Evolutionary conservation across 2,888 invertebrate species (phyloP).

Genomic region (Deilephila elpenor): DNA sequence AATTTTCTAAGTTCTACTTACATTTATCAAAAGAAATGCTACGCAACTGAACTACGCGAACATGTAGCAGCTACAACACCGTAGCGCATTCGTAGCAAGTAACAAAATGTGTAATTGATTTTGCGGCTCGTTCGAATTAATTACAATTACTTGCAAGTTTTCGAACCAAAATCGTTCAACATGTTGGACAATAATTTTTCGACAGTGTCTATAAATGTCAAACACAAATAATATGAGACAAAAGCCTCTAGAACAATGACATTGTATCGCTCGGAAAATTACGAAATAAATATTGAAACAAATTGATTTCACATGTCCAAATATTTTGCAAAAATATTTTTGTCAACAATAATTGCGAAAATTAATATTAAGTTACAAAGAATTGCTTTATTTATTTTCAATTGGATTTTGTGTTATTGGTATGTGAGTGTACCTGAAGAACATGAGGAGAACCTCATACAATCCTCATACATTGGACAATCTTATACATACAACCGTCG

Average conservation of each 20-base stretch:
- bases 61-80: not conserved
- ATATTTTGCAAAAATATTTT: too few relatives aligned
- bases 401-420: too few relatives aligned
- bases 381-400: too few relatives aligned
- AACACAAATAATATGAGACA: not conserved
- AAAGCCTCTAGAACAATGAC: not conserved
- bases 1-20: not conserved
- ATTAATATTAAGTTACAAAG: too few relatives aligned
- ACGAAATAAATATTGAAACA: not conserved
- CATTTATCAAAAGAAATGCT: not conserved
- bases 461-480: too few relatives aligned
- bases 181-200: too few relatives aligned
- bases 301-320: not conserved
- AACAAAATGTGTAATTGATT: not conserved
- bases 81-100: slow-evolving; percentile 7
- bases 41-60: not conserved
- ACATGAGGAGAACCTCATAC: too few relatives aligned
- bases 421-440: too few relatives aligned
- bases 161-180: too few relatives aligned
- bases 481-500: too few relatives aligned
- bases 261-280: not conserved
- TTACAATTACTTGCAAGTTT: not conserved
- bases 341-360: too few relatives aligned
- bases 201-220: not conserved
- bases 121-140: not conserved